phyloP scores from a whole-genome alignment of 2,113 vertebrate species.

The Eidolon helvum region DNA sequence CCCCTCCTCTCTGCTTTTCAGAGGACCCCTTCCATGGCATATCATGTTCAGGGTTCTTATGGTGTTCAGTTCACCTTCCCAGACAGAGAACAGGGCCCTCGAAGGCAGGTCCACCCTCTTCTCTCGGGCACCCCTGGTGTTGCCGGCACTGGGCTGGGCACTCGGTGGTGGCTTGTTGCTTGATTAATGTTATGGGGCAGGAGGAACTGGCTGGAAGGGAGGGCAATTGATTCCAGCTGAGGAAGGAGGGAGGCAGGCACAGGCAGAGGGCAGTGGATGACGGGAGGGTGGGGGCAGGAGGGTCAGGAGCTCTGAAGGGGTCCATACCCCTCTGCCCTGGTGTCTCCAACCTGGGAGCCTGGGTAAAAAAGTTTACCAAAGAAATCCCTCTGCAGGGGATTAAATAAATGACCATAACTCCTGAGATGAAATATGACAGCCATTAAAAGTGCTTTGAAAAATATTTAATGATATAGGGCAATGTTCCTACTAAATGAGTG shows the following conservation, averaged over 20 bases:
- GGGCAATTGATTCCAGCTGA: conserved; percentile 63
- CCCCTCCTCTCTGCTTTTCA: background rate
- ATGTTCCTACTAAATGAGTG: background rate
- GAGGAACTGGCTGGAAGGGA: conserved; percentile 9
- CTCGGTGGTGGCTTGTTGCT: background rate
- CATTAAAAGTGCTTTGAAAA: conserved; percentile 48
- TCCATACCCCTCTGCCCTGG: background rate
- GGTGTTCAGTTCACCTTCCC: background rate
- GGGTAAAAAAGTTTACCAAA: conserved; percentile 34
- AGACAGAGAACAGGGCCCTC: background rate
- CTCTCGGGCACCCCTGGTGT: background rate
- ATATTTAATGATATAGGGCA: background rate
- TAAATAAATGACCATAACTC: conserved; percentile 42
- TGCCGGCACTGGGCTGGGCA: conserved; percentile 19
- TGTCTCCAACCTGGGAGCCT: conserved; percentile 1
- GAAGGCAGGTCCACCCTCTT: background rate
- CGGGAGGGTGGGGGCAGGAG: background rate
- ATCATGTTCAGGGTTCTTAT: background rate
- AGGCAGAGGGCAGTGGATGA: background rate
- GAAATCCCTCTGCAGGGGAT: conserved; percentile 39
- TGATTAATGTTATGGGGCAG: conserved; percentile 31
- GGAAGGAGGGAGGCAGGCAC: background rate
- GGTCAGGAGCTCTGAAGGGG: background rate
- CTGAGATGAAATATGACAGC: conserved; percentile 47
- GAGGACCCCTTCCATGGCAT: background rate